Base-by-base conservation (phyloP, 1,140 invertebrate species). In the Choristoneura fumiferana region DNA sequence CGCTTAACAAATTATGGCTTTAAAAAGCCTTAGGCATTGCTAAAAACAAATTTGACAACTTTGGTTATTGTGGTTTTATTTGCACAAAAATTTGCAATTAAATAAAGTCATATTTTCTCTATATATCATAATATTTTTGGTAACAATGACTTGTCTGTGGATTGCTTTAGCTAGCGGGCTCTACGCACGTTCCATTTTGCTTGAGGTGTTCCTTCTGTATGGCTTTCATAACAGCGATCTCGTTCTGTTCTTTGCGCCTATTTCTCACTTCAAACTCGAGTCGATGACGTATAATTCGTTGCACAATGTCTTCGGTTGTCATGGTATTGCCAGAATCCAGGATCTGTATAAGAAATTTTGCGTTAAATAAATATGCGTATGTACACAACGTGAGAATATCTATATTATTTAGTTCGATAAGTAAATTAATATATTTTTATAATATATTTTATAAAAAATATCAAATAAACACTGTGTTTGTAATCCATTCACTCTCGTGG, bases 241-340 rank as follows among this genome's bases (percentile, higher is more conserved):
- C 86, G 83, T 97, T 98, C 76, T 94, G 92, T 76, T 98, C 96
- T 89, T 98, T 99, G 73, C 94, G 94, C 70, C 92, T 91, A 88
- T 99, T 99, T 62, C 97, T 91, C 53, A 93, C 91, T 85, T 98
- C 95, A 87, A 94, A 99, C 76, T 97, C 93, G 65, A 98, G 89
- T 54, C 98, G 94, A 89, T 99, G 96, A 35, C 93, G 92, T 70
- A 99, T 98, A 65, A 99, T 99, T 78, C 98, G 91, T 69, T 99
- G 94, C 4, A 99, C 97, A 73, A 99, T 98, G 78, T 96, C 95
- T 77, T 98, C 96, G 0, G 98, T 99, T 6, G 98, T 99, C 94
- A 99, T 95, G 13, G 93, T 92, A 84, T 98, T 99, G 18, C 93
- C 93, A 67, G 96, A 97, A 71, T 96, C 92, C 33, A 92, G 72